phyloP scores from a whole-genome alignment of 2,888 invertebrate genomes.

The Lasioglossum calceatum region DNA sequence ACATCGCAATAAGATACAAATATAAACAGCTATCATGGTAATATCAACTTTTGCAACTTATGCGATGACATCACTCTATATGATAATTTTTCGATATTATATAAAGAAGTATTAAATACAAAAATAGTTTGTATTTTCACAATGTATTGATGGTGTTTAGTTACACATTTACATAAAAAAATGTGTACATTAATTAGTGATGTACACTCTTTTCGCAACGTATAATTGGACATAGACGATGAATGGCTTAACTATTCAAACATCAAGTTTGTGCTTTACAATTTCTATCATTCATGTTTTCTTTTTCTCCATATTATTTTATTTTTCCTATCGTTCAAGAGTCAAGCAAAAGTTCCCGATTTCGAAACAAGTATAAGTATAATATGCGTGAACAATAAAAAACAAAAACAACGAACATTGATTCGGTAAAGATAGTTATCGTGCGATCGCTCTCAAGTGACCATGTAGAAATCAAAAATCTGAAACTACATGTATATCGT shows the following conservation, averaged over 20 bases:
- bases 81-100: constrained; percentile 11
- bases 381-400: background rate
- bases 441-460: constrained; percentile 9
- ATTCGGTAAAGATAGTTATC: background rate
- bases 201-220: constrained; percentile 26
- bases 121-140: constrained; percentile 51
- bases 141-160: constrained; percentile 16
- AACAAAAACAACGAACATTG: background rate
- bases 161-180: constrained; percentile 36
- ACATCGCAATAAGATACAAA: constrained; percentile 52
- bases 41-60: constrained; percentile 27
- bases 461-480: background rate
- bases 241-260: constrained; percentile 23
- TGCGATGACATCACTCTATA: constrained; percentile 24
- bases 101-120: constrained; percentile 50
- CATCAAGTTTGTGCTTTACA: constrained; percentile 27
- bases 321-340: background rate
- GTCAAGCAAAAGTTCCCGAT: background rate
- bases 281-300: background rate
- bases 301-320: constrained; percentile 5
- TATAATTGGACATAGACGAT: constrained; percentile 9
- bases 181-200: constrained; percentile 31
- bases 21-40: constrained; percentile 57
- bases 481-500: background rate
- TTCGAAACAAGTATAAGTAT: constrained; percentile 10